phyloP scores from a whole-genome alignment of 2,113 vertebrate genomes.

The Notothenia rossii region DNA sequence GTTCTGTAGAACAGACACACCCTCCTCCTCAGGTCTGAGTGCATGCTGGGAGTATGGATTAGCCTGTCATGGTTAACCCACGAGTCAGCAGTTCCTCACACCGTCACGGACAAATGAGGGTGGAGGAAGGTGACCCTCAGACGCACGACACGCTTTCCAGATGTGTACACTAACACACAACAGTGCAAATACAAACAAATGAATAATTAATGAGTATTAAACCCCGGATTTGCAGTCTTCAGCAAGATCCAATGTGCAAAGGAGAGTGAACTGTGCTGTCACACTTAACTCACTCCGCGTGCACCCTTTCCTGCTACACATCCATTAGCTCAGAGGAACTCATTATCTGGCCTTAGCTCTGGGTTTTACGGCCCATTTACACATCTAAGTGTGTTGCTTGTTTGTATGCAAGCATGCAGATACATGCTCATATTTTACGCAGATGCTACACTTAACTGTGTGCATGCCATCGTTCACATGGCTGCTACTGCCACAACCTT shows the following conservation, averaged over 20 bases:
- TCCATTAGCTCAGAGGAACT: constrained; percentile 48
- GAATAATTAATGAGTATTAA: constrained; percentile 37
- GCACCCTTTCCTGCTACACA: background rate
- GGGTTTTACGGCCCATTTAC: constrained; percentile 38
- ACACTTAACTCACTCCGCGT: background rate
- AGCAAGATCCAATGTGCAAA: background rate
- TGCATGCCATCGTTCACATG: constrained; percentile 31
- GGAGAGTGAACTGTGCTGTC: background rate
- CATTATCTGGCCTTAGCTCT: constrained; percentile 37
- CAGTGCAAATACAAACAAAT: background rate
- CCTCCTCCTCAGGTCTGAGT: constrained; percentile 53
- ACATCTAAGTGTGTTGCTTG: constrained; percentile 2
- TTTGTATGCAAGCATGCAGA: constrained; percentile 15
- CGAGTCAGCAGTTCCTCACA: constrained; percentile 63
- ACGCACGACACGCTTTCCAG: constrained; percentile 11
- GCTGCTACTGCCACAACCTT: constrained; percentile 8
- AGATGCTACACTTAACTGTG: constrained; percentile 35
- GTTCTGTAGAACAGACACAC: constrained; percentile 7
- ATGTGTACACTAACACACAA: constrained; percentile 16
- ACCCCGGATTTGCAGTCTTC: constrained; percentile 15
- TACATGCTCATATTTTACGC: constrained; percentile 21
- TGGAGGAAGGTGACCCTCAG: constrained; percentile 31
- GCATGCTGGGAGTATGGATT: constrained; percentile 67
- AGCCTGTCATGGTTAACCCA: constrained; percentile 37
- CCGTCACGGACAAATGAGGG: constrained; percentile 29